These are phyloP conservation scores for Aurelia aurita DNA, from an alignment of 30 jellyfish, hydroid and myxozoan species.

Conservation along the genomic window DNA sequence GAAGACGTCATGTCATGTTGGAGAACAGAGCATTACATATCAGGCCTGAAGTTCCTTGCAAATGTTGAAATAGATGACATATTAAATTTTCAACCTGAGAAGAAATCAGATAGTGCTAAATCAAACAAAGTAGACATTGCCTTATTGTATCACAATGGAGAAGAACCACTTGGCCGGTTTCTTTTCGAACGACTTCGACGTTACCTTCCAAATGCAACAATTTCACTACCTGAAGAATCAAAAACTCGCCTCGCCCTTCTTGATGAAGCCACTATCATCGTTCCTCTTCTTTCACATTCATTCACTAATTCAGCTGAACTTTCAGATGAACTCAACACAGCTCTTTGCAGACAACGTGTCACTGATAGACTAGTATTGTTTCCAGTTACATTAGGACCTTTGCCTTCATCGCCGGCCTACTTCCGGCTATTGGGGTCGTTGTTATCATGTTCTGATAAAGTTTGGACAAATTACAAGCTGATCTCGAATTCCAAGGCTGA, in stretches of 20 bases:
- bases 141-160: constrained; percentile 57
- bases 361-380: constrained; percentile 52
- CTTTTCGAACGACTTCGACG: constrained; percentile 37
- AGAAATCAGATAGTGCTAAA: background rate
- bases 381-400: constrained; percentile 70
- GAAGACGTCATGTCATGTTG: constrained; percentile 59
- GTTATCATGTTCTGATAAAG: constrained; percentile 65
- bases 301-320: constrained; percentile 55
- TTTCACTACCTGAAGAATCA: constrained; percentile 61
- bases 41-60: constrained; percentile 48
- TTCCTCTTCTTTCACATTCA: constrained; percentile 71
- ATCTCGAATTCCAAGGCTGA: background rate
- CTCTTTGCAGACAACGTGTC: constrained; percentile 89
- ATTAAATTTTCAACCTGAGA: background rate
- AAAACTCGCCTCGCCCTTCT: constrained; percentile 68
- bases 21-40: constrained; percentile 53
- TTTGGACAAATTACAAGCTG: constrained; percentile 43
- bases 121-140: constrained; percentile 54
- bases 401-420: constrained; percentile 79
- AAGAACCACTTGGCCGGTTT: constrained; percentile 20
- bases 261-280: constrained; percentile 74
- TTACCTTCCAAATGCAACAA: constrained; percentile 45
- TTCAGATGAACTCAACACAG: constrained; percentile 77
- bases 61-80: constrained; percentile 39
- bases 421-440: constrained; percentile 73